Evolutionary conservation across 2,888 invertebrate species (phyloP).

Genomic region (Cybosia mesomella): DNA sequence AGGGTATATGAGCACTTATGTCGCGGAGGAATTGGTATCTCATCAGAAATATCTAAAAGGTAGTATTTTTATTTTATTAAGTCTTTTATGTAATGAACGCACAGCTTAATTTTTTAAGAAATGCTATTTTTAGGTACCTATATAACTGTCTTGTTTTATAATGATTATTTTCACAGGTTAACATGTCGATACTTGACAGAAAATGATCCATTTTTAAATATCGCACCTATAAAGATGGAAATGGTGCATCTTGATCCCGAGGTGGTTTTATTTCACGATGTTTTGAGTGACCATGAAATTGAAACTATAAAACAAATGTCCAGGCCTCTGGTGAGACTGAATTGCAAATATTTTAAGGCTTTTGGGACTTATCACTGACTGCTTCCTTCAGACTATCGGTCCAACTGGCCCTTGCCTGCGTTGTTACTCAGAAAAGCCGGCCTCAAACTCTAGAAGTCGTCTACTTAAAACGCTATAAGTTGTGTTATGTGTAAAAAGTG

Average conservation of each 20-base stretch:
- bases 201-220: constrained; percentile 90
- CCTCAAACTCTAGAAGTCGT: no score
- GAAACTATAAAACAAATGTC: constrained; percentile 94
- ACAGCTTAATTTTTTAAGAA: no score
- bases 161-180: constrained; percentile 72
- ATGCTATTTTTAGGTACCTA: no score
- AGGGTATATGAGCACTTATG: constrained; percentile 84
- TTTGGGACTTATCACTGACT: background rate
- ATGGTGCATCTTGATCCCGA: constrained; percentile 93
- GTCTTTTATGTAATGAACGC: background rate
- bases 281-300: constrained; percentile 96
- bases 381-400: background rate
- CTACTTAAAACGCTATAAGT: no score
- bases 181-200: constrained; percentile 91
- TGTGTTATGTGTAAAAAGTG: background rate
- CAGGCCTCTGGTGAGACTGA: constrained; percentile 91
- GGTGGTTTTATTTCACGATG: constrained; percentile 94
- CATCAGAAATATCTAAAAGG: constrained; percentile 67
- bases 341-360: background rate
- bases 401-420: no score
- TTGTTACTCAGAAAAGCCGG: no score
- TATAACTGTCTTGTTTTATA: no score
- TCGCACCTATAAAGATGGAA: constrained; percentile 94
- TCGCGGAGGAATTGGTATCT: constrained; percentile 90
- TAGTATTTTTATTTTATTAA: constrained; percentile 32